Percentiles rank a stretch among this genome's conserved stretches.
These are phyloP conservation scores for Oceanites oceanicus DNA, from an alignment of 2,113 vertebrate species.

Conservation along the genomic window DNA sequence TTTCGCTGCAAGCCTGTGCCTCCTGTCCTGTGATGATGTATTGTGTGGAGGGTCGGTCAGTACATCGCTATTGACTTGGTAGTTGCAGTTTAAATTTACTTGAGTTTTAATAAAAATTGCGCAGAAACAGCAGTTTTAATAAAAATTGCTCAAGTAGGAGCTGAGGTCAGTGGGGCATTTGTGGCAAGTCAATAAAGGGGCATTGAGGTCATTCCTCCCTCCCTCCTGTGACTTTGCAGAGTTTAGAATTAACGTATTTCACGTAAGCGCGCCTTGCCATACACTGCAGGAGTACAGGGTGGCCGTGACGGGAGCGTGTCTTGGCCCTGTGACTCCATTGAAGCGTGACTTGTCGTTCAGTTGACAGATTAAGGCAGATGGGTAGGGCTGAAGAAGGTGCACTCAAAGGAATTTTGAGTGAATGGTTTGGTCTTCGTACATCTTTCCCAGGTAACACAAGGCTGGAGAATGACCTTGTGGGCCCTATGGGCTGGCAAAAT, in stretches of 20 bases:
- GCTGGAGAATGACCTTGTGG: not conserved
- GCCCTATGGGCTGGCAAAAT: not conserved
- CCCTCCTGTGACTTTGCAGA: not conserved
- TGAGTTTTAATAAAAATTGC: not conserved
- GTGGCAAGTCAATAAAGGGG: not conserved
- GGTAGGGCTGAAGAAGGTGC: not conserved
- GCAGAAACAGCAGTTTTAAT: not conserved
- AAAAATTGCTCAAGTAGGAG: not conserved
- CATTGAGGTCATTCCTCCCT: fast-evolving
- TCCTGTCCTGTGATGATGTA: fast-evolving
- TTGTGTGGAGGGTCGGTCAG: too few relatives aligned
- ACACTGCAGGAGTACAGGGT: too few relatives aligned
- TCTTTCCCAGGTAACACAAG: not conserved
- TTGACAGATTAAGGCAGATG: not conserved
- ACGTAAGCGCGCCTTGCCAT: fast-evolving
- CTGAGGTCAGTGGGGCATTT: not conserved
- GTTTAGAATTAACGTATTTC: not conserved
- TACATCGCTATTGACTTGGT: fast-evolving
- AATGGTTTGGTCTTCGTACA: not conserved
- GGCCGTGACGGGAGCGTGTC: not conserved
- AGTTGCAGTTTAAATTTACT: not conserved
- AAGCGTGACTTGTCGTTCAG: too few relatives aligned
- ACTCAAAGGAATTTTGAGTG: not conserved
- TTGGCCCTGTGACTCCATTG: not conserved
- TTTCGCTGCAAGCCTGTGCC: not conserved